These are phyloP conservation scores for Haemorhous mexicanus DNA, from an alignment of 2,113 vertebrate genomes.

Conservation along the genomic window DNA sequence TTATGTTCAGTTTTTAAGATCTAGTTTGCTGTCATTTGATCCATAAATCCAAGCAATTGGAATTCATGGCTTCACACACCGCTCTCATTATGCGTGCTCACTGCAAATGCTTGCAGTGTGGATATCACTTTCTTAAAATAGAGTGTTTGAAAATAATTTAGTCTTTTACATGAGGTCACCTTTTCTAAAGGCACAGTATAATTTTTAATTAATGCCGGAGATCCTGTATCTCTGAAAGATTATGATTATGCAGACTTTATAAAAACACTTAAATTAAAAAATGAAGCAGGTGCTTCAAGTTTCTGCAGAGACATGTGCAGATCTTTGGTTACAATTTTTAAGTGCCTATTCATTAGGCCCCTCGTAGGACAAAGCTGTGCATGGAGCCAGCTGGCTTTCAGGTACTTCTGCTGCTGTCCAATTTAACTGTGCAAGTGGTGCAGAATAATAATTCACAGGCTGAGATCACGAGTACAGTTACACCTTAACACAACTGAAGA, in stretches of 20 bases:
- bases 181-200: not conserved
- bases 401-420: constrained; percentile 5
- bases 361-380: not conserved
- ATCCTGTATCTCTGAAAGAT: not conserved
- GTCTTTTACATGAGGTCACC: not conserved
- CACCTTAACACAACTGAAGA: not conserved
- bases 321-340: not conserved
- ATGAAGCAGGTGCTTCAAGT: not conserved
- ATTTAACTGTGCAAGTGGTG: not conserved
- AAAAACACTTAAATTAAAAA: not conserved
- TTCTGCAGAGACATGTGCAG: not conserved
- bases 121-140: not conserved
- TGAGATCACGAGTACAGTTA: not conserved
- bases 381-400: not conserved
- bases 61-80: not conserved
- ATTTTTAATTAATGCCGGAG: not conserved
- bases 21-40: not conserved
- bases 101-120: not conserved
- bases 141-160: not conserved
- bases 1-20: not conserved
- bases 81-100: not conserved
- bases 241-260: not conserved
- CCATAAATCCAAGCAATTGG: not conserved
- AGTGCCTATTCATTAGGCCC: not conserved
- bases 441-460: not conserved